Evolutionary conservation across 2,797 vertebrate species (phyloP), one percentile per base, ranked within the genome.

Genomic region (Enteromius thamalakanensis): DNA sequence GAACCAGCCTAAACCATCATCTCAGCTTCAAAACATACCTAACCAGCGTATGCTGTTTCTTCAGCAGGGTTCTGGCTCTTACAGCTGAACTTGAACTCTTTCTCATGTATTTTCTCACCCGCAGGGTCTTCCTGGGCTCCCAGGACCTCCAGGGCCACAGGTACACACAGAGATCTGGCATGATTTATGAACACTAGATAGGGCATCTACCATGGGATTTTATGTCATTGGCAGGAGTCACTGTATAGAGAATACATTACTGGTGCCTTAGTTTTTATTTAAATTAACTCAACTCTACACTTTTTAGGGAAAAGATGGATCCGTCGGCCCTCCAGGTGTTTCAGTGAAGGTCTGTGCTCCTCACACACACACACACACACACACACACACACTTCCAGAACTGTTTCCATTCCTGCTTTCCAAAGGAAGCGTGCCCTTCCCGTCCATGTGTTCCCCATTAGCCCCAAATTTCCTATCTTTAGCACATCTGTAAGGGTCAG

Each of bases 111-210:
- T n/a, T 81, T 67, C 68, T 76, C 11, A 72, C 71, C 15, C 55
- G 10, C 86, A 95, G 95, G 96, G 94, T 76, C 89, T 87, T 80
- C 85, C 86, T 67, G 95, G 94, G 79, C 71, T 90, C 3, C 91
- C 21, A 47, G 95, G 96, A 72, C 74, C 90, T 5, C 84, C 89
- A 80, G 96, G 95, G 88, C 91, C 90, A 21, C 93, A 93, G 92
- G 95, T 96, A 86, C 14, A 6, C 34, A 40, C 40, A 26, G 26
- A 60, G 34, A 47, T 34, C 11, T 37, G 29, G 29, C 62, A 68
- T 58, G 10, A 58, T 69, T 7, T 4, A 2, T 42, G 12, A 26
- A 17, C 2, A 42, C 78, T 26, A 62, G 15, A 32, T 53, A 37
- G 47, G 15, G 42, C 42, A 49, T 29, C 40, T 37, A 3, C 10